phyloP scores from a whole-genome alignment of 2,113 vertebrate genomes.

The Tychaedon coryphoeus region DNA sequence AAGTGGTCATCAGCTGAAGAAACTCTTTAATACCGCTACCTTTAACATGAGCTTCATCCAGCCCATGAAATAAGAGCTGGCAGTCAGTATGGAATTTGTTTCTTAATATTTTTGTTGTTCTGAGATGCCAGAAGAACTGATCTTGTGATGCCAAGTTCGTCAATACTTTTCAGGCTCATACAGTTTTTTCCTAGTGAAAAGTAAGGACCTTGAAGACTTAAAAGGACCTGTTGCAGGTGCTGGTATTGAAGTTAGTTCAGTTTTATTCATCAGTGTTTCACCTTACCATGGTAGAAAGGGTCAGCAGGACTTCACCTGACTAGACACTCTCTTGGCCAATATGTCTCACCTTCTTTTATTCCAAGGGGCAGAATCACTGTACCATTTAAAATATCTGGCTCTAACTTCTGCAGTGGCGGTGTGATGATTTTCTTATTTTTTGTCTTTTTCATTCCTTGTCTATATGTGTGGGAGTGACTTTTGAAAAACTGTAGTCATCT shows the following conservation, averaged over 20 bases:
- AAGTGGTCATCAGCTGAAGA: neutral
- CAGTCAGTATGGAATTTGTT: neutral
- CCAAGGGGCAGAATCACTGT: neutral
- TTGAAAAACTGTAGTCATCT: neutral
- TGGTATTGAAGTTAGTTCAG: neutral
- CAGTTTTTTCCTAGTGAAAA: neutral
- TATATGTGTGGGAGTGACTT: constrained; percentile 2
- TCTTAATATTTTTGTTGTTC: neutral
- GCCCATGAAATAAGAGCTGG: neutral
- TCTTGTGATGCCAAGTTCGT: neutral
- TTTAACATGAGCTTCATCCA: neutral
- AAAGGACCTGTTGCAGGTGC: neutral
- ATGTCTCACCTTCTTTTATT: neutral
- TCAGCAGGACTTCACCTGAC: neutral
- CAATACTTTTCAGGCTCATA: neutral
- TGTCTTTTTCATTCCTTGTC: neutral
- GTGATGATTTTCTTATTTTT: neutral
- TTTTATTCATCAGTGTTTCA: neutral
- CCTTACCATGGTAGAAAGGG: neutral
- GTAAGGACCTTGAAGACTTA: neutral
- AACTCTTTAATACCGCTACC: neutral
- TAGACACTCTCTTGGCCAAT: neutral
- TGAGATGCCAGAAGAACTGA: neutral
- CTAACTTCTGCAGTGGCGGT: neutral
- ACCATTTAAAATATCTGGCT: neutral